Percentiles rank a stretch among this genome's conserved stretches.
Conservation (phyloP, 2,113 vertebrate genomes). For the Tetrax tetrax region DNA sequence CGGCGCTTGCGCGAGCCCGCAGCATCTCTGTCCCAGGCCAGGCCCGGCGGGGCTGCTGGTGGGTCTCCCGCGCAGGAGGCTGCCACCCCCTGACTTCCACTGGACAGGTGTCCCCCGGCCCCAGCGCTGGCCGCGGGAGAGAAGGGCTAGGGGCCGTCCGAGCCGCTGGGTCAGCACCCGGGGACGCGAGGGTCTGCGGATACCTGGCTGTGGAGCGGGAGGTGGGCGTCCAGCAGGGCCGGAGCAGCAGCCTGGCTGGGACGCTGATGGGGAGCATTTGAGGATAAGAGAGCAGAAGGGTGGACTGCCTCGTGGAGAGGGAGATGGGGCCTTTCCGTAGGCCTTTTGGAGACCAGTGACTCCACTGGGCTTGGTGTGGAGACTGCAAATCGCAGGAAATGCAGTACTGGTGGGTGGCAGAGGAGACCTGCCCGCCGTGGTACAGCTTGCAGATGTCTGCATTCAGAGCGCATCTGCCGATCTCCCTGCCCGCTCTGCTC, state of each 20-base stretch:
- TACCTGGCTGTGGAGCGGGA: too few species aligned
- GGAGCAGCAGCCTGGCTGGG: neutral
- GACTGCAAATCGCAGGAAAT: too few species aligned
- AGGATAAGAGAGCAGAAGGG: neutral
- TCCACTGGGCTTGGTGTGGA: neutral
- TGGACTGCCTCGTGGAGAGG: neutral
- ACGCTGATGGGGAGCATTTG: accelerated
- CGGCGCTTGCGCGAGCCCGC: constrained; percentile 63
- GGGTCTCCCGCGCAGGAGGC: too few species aligned
- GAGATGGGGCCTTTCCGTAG: neutral
- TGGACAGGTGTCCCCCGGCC: too few species aligned
- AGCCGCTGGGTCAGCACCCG: accelerated
- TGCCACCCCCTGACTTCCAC: too few species aligned
- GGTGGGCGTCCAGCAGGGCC: too few species aligned
- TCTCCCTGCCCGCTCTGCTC: neutral
- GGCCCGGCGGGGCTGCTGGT: too few species aligned
- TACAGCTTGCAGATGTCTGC: neutral
- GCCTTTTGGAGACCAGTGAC: neutral
- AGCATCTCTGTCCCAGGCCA: too few species aligned
- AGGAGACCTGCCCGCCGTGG: neutral
- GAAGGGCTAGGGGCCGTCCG: accelerated
- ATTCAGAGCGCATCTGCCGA: neutral
- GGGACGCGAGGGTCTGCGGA: neutral
- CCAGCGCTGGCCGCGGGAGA: neutral
- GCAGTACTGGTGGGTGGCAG: neutral